Evolutionary conservation across 2,888 invertebrate species (phyloP), one percentile per base, ranked within the genome.

Genomic region (Aphidius colemani): DNA sequence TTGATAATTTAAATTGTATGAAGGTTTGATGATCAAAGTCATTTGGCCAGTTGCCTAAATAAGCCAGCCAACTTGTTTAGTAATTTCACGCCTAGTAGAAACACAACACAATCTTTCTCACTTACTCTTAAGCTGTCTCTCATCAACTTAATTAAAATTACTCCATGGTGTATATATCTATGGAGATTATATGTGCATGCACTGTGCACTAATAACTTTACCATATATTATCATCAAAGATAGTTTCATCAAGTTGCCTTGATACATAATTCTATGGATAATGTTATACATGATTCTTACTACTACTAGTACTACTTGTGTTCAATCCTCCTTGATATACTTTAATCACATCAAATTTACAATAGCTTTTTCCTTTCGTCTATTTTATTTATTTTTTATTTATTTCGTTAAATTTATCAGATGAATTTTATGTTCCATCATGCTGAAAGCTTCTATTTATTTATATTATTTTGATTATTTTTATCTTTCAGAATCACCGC

Each of bases 11-110:
- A 7, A 48, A 13, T 48, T 10, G 11, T 41, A 55, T 40, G 13
- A 43, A 43, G 43, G 6, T 40, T 11, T 44, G 48, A 49, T 48
- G 45, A 46, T 18, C 41, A 11, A 30, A 45, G 39, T 13, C 39
- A 55, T 43, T 55, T 64, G 59, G 59, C 59, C n/a, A 8, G 43
- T 41, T 59, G 59, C 59, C 59, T 55, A 59, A 64, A 49, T 59
- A 43, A 11, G 39, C 59, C 18, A 48, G 43, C 39, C 44, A 59
- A 64, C 48, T 59, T 64, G 55, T 55, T 44, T 43, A 49, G 55
- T 30, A 46, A 50, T 64, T 59, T 59, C 11, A 18, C 48, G 49
- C 59, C 44, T 44, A 5, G 30, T 30, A 3, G 30, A 30, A 30
- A 30, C 30, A 50, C 55, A 41, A 55, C 55, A 51, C 49, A 49